Conservation (phyloP, 2,797 vertebrate genomes). For the Peromyscus melanophrys region DNA sequence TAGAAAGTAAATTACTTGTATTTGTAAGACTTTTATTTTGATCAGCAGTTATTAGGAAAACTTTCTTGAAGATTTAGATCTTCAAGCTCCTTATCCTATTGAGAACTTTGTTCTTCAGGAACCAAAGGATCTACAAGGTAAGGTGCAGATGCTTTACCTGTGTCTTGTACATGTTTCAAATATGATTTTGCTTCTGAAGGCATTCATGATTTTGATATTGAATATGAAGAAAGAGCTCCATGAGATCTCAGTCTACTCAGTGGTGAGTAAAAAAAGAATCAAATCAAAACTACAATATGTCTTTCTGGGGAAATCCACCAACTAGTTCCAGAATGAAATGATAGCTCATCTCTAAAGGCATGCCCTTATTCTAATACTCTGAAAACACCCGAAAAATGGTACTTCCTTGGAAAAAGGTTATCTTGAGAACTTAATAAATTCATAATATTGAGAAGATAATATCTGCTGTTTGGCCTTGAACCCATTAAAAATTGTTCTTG, state of each 20-base stretch:
- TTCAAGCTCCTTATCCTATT: neutral
- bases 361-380: neutral
- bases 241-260: neutral
- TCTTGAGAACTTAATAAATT: slow-evolving; percentile 20
- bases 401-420: neutral
- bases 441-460: neutral
- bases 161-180: neutral
- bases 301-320: neutral
- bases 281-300: neutral
- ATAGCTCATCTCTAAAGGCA: neutral
- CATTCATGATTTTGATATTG: neutral
- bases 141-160: neutral
- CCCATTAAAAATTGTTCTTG: neutral
- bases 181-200: neutral
- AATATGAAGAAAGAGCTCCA: neutral
- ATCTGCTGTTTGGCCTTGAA: neutral
- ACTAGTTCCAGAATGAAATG: neutral
- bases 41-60: neutral
- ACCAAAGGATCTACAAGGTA: neutral
- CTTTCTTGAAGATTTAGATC: neutral
- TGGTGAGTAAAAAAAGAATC: neutral
- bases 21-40: slow-evolving; percentile 6
- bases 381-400: neutral
- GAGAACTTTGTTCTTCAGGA: neutral
- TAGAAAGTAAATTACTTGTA: slow-evolving; percentile 6